A percentile compares a stretch with the other conserved stretches of the same genome.
Conservation (phyloP, 2,113 vertebrate genomes). For the Scalopus aquaticus region DNA sequence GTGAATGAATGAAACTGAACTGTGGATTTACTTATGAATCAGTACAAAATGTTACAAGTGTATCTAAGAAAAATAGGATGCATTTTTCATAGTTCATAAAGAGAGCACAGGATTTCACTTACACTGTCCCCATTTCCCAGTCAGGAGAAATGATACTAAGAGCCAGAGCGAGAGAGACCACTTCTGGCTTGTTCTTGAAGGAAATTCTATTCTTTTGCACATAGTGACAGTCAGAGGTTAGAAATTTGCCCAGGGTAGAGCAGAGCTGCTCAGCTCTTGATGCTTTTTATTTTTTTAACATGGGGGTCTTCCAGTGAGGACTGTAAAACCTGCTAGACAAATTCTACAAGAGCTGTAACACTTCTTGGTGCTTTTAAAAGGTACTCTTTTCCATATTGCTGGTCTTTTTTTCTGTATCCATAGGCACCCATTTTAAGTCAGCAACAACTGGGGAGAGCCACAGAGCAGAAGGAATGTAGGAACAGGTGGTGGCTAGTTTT, state of each 20-base stretch:
- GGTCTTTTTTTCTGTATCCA: neutral
- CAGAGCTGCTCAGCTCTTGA: neutral
- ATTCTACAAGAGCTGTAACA: too few relatives aligned
- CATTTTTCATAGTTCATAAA: neutral
- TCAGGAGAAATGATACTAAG: neutral
- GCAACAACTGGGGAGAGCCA: neutral
- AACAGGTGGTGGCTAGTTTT: neutral
- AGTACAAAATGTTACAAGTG: neutral
- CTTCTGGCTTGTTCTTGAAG: neutral
- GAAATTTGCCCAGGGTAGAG: neutral
- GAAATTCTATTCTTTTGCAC: neutral
- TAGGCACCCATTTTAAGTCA: neutral
- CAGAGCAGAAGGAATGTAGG: neutral
- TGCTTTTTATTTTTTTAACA: too few relatives aligned
- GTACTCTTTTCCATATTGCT: too few relatives aligned
- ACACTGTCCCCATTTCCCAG: neutral
- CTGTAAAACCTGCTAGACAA: too few relatives aligned
- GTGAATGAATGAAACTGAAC: neutral
- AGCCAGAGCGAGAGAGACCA: neutral
- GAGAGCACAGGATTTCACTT: neutral
- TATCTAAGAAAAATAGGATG: neutral
- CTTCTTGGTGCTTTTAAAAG: neutral
- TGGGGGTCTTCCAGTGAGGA: too few relatives aligned
- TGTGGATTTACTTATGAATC: neutral
- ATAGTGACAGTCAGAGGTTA: neutral